Base-by-base conservation (phyloP, 2,797 vertebrate genomes). In the Coregonus suidteri region DNA sequence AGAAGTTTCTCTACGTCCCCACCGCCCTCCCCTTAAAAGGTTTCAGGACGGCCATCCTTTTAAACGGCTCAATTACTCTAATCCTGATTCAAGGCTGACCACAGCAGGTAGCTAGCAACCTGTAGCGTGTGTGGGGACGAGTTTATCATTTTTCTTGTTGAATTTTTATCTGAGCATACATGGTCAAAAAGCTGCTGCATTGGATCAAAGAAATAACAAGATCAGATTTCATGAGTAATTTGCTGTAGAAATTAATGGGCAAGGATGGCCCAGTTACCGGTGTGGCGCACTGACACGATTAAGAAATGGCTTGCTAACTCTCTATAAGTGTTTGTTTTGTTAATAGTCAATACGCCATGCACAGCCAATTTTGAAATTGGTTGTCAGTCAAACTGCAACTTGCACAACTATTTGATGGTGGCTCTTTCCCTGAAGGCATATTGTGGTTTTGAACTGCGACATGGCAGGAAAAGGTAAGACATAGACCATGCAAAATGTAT, bases 11-110 rank as follows among this genome's bases (percentile, higher is more conserved):
- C 75, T 74, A 64, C n/a, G 56, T 64, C 59, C 25, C 20, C 59
- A 25, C 59, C 20, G 59, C 59, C 59, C 59, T 30, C 88, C 79
- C 84, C 81, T 71, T 51, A 84, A 83, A 62, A 92, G 89, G 88
- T 91, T 88, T 89, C 87, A 75, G 83, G 83, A 47, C 41, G 41
- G 87, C 92, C 92, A 92, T 92, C 92, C 93, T 79, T 92, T 88
- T 94, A 94, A 94, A 88, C 90, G 91, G 93, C 90, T 94, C 90
- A 93, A 74, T 89, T 81, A 16, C 79, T 86, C 75, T 94, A 94
- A 94, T 94, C 93, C 92, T 18, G 83, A 68, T 77, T 83, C 68
- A 80, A 85, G 82, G 56, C 83, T 91, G 88, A 85, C 86, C 88
- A 84, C 81, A 77, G 84, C 82, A 73, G 72, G 56, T 74, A 25